A percentile compares a stretch with the other conserved stretches of the same genome.
These are phyloP conservation scores for Kudoa iwatai DNA, from an alignment of 30 jellyfish, hydroid and myxozoan genomes.

Conservation along the genomic window DNA sequence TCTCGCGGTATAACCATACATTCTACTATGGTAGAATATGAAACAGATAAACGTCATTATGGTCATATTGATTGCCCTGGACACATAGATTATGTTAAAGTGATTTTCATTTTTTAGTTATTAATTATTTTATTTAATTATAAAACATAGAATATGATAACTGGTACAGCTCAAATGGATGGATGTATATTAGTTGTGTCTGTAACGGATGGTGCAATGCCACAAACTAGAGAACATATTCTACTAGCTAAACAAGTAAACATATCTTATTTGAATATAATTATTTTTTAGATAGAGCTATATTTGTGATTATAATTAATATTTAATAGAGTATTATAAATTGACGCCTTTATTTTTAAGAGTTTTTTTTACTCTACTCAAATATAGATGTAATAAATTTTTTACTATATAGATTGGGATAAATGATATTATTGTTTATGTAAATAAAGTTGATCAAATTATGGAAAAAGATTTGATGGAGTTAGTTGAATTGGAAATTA, in stretches of 20 bases:
- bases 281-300: no score
- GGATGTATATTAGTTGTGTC: constrained; percentile 11
- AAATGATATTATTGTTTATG: constrained; percentile 5
- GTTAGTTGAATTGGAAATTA: constrained; percentile 11
- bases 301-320: no score
- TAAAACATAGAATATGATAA: constrained; percentile 13
- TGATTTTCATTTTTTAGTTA: no score
- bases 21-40: constrained; percentile 3
- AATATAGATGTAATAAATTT: no score
- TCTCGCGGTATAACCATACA: constrained; percentile 6
- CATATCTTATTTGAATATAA: no score
- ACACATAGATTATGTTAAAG: constrained; percentile 10
- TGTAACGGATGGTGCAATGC: constrained; percentile 22
- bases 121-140: no score
- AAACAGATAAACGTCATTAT: constrained; percentile 8
- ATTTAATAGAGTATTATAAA: no score
- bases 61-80: constrained; percentile 27
- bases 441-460: constrained; percentile 7
- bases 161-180: constrained; percentile 31
- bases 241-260: constrained; percentile 9
- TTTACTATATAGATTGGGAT: no score
- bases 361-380: no score
- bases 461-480: constrained; percentile 9
- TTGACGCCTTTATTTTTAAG: no score
- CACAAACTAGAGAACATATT: constrained; percentile 14